These are phyloP conservation scores for Tenualosa ilisha DNA, from an alignment of 2,797 vertebrate genomes.

Conservation along the genomic window DNA sequence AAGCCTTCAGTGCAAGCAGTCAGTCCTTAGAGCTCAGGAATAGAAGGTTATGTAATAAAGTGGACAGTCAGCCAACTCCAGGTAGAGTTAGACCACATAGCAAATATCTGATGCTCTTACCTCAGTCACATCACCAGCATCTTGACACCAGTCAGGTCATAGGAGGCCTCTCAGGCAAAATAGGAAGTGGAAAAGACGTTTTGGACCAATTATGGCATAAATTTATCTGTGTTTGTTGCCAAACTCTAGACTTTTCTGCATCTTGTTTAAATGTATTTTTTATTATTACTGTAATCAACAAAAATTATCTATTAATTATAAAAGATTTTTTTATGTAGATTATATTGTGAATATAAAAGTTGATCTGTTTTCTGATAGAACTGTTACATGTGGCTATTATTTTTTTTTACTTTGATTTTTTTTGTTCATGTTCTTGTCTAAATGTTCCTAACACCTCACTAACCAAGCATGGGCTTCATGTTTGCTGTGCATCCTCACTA, in stretches of 20 bases:
- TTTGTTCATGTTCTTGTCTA: conserved; percentile 9
- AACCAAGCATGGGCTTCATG: conserved; percentile 50
- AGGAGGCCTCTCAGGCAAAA: background rate
- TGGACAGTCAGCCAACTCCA: background rate
- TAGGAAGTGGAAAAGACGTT: conserved; percentile 18
- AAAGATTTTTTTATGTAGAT: background rate
- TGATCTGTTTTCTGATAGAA: background rate
- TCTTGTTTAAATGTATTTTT: background rate
- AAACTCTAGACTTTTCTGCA: background rate
- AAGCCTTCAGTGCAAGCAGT: background rate
- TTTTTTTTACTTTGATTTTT: conserved; percentile 21
- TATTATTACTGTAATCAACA: conserved; percentile 15
- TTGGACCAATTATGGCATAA: background rate
- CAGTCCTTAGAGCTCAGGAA: conserved; percentile 11
- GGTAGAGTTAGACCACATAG: background rate
- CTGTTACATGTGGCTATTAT: background rate
- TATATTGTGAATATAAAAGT: background rate
- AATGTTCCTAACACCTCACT: conserved; percentile 44
- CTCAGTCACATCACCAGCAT: background rate
- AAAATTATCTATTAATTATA: background rate
- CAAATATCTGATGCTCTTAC: conserved; percentile 11
- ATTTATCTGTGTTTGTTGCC: background rate
- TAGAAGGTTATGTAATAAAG: background rate
- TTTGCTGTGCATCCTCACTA: conserved; percentile 32
- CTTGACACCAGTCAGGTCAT: background rate